Conservation (phyloP, 2,888 invertebrate genomes). For the Cheilosia scutellata region DNA sequence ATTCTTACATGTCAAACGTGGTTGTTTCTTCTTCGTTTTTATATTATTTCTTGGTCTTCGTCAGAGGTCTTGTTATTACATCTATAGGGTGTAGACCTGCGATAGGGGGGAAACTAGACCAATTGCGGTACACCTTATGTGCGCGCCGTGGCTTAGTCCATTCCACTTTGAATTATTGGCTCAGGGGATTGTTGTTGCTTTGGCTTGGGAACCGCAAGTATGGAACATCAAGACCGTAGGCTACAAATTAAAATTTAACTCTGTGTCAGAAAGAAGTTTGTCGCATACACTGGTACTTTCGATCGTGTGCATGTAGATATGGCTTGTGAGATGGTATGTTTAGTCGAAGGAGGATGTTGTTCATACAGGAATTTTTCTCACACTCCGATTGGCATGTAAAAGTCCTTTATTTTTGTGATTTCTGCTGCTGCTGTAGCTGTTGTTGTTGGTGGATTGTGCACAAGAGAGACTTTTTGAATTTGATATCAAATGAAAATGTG, state of each 20-base stretch:
- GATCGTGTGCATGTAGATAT: not conserved
- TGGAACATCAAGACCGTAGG: slow-evolving; percentile 7
- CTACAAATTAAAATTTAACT: slow-evolving; percentile 39
- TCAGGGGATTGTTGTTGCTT: slow-evolving; percentile 11
- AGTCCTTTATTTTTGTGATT: slow-evolving; percentile 21
- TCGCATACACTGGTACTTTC: slow-evolving; percentile 13
- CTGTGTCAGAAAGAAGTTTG: slow-evolving; percentile 30
- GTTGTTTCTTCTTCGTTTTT: slow-evolving; percentile 15
- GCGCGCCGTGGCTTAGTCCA: slow-evolving; percentile 8
- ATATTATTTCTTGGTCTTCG: not conserved
- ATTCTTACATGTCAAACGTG: slow-evolving; percentile 68
- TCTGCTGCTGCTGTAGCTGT: not conserved
- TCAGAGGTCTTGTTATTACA: not conserved
- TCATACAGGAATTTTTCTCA: slow-evolving; percentile 40
- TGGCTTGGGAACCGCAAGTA: slow-evolving; percentile 5
- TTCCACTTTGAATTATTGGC: slow-evolving; percentile 53
- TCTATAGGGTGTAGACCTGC: slow-evolving; percentile 5
- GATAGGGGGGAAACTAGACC: slow-evolving; percentile 55
- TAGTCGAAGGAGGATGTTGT: slow-evolving; percentile 19
- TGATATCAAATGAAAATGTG: slow-evolving; percentile 36
- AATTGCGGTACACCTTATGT: slow-evolving; percentile 56
- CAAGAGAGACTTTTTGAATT: not conserved
- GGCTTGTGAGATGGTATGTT: not conserved
- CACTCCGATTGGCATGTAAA: slow-evolving; percentile 33
- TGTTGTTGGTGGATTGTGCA: not conserved